Conservation (phyloP, 2,113 vertebrate species). For the Martes martes region DNA sequence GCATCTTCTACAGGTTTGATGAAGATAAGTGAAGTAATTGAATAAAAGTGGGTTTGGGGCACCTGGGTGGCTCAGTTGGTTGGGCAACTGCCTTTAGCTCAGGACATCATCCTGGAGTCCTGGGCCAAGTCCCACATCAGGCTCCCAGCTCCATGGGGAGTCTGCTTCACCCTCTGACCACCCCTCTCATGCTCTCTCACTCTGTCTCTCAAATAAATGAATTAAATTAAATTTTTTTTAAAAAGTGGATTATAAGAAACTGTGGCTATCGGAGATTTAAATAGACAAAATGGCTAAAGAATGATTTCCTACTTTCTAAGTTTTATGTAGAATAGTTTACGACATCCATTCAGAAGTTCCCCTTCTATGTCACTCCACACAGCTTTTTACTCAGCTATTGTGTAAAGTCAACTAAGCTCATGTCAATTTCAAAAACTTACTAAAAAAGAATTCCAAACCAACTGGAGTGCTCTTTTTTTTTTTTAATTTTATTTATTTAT, state of each 20-base stretch:
- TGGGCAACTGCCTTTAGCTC: too few relatives aligned
- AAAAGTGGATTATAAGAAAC: neutral
- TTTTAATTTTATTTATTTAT: too few relatives aligned
- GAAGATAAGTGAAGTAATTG: neutral
- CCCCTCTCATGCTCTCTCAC: too few relatives aligned
- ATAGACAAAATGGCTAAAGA: neutral
- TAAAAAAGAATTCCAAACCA: neutral
- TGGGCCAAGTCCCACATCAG: too few relatives aligned
- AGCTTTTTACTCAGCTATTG: neutral
- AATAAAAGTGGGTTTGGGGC: neutral
- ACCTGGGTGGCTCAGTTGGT: too few relatives aligned
- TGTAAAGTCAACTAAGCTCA: constrained; percentile 4
- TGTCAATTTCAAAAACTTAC: neutral
- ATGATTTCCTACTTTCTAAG: neutral
- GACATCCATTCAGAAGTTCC: neutral
- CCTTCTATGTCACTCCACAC: neutral
- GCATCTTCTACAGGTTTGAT: neutral
- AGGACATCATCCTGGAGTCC: too few relatives aligned
- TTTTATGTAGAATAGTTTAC: neutral
- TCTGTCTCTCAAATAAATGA: too few relatives aligned
- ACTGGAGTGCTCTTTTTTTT: neutral
- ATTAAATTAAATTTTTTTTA: too few relatives aligned
- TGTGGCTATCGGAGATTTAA: neutral
- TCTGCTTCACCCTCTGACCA: too few relatives aligned
- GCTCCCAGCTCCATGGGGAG: too few relatives aligned